A percentile compares a stretch with the other conserved stretches of the same genome.
Evolutionary conservation across 2,113 vertebrate genomes (phyloP).

Genomic region (Ceyx melanurus): DNA sequence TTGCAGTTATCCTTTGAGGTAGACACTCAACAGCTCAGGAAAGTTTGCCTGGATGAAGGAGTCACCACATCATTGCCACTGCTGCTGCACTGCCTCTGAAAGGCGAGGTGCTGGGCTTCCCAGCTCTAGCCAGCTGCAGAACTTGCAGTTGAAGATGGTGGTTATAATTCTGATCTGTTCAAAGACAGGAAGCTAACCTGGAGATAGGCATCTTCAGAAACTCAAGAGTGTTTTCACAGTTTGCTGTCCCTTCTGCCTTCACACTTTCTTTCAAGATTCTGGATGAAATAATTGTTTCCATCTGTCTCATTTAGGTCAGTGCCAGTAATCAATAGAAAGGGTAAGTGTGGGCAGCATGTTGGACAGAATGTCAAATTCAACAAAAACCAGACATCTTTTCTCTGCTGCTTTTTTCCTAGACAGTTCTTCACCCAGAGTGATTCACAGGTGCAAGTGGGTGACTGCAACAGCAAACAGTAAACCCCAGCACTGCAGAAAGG

Average conservation of each 20-base stretch:
- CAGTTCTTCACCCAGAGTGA: background rate
- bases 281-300: background rate
- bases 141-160: background rate
- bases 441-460: background rate
- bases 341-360: background rate
- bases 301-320: background rate
- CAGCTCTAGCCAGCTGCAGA: background rate
- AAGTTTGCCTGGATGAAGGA: background rate
- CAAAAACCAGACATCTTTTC: background rate
- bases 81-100: background rate
- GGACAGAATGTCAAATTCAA: background rate
- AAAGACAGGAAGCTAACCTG: background rate
- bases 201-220: background rate
- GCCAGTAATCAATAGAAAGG: background rate
- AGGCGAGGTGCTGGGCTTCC: background rate
- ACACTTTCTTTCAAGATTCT: background rate
- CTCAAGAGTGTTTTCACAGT: background rate
- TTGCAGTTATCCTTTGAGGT: background rate
- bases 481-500: background rate
- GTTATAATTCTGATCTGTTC: background rate
- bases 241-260: background rate
- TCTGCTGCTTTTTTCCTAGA: background rate
- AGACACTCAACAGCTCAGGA: background rate
- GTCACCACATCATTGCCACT: background rate
- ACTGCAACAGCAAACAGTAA: background rate